These are phyloP conservation scores for Tapirus terrestris DNA, from an alignment of 2,113 vertebrate species.

Conservation along the genomic window DNA sequence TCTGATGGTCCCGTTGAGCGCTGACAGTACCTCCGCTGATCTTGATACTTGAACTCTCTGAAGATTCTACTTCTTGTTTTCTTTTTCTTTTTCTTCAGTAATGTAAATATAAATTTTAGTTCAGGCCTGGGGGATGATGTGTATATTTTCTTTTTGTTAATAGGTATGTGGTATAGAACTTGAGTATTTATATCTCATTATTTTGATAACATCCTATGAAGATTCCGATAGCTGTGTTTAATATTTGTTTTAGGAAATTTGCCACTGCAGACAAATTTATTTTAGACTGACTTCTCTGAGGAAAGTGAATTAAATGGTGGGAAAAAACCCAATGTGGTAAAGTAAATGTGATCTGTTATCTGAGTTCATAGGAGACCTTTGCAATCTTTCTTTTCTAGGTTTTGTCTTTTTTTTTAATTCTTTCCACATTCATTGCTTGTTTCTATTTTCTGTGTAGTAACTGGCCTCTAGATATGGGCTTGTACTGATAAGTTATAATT, in stretches of 20 bases:
- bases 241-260: constrained; percentile 70
- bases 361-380: constrained; percentile 15
- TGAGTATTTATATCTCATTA: constrained; percentile 65
- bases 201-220: constrained; percentile 61
- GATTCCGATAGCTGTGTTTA: constrained; percentile 49
- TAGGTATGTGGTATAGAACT: constrained; percentile 51
- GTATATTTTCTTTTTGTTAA: constrained; percentile 51
- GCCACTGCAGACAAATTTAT: constrained; percentile 54
- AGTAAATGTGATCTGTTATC: not conserved
- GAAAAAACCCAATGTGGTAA: not conserved
- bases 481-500: not conserved
- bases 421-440: not conserved
- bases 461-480: not conserved
- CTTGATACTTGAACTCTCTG: constrained; percentile 14
- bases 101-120: constrained; percentile 58
- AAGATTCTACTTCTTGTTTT: constrained; percentile 25
- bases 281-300: constrained; percentile 57
- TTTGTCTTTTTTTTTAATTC: not conserved
- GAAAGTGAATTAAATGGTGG: constrained; percentile 21
- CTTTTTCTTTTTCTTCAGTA: constrained; percentile 41
- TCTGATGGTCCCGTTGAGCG: not conserved
- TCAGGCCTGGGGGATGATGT: constrained; percentile 19
- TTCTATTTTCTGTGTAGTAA: not conserved
- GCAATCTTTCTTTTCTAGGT: not conserved
- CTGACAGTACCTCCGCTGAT: not conserved